Conservation (phyloP, 2,113 vertebrate genomes). For the Catharus minimus region DNA sequence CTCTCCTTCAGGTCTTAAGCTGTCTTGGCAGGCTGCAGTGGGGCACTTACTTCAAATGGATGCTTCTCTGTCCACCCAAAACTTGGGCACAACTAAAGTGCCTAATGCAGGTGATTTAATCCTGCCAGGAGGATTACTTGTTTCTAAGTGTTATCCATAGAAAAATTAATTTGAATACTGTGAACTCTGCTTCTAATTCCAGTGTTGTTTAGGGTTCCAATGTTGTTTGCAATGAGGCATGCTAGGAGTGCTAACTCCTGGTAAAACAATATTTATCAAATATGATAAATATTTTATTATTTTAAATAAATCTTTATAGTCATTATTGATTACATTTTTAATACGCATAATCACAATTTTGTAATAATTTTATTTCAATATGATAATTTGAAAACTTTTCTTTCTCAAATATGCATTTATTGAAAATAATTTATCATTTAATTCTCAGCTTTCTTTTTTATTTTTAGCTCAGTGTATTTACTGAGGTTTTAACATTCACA, state of each 20-base stretch:
- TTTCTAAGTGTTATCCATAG: not conserved
- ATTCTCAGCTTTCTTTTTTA: not conserved
- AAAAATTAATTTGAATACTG: not conserved
- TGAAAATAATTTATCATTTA: not conserved
- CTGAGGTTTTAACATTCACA: not conserved
- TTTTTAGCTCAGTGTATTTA: not conserved
- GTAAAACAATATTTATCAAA: not conserved
- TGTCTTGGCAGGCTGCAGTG: not conserved
- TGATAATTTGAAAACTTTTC: not conserved
- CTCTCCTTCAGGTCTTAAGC: not conserved
- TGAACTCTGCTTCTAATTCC: not conserved
- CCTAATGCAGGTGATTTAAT: not conserved
- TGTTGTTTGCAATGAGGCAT: not conserved
- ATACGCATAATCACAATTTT: not conserved
- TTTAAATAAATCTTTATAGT: not conserved
- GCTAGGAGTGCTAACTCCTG: not conserved
- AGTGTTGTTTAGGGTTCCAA: not conserved
- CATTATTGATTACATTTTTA: not conserved
- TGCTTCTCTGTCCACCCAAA: not conserved
- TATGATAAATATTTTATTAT: not conserved
- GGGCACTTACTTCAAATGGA: not conserved
- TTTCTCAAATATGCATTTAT: not conserved
- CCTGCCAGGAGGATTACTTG: not conserved
- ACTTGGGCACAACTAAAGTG: not conserved
- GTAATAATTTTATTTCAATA: not conserved